phyloP scores from a whole-genome alignment of 2,888 invertebrate species.

The Xestia ashworthii region DNA sequence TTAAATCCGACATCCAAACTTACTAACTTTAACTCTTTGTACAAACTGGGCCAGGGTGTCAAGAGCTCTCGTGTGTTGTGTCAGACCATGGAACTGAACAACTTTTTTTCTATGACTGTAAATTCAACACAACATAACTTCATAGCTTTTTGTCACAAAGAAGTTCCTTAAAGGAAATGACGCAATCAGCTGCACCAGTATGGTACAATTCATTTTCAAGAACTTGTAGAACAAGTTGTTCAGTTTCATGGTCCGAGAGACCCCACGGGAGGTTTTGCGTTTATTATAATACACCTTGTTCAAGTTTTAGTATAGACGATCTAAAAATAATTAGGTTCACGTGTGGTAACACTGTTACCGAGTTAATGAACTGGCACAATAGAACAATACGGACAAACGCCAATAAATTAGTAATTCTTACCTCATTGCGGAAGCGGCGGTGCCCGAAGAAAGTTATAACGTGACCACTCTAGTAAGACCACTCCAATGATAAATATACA shows the following conservation, averaged over 20 bases:
- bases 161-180: too few species aligned
- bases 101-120: too few species aligned
- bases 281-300: not conserved
- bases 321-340: conserved; percentile 36
- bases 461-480: conserved; percentile 70
- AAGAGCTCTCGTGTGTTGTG: too few species aligned
- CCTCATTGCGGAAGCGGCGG: conserved; percentile 73
- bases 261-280: too few species aligned
- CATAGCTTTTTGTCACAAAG: too few species aligned
- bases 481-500: conserved; percentile 48
- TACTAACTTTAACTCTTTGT: not conserved
- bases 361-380: conserved; percentile 75
- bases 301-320: not conserved
- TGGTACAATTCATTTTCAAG: too few species aligned
- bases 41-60: not conserved
- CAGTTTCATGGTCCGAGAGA: too few species aligned
- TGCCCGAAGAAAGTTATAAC: conserved; percentile 69
- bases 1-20: not conserved
- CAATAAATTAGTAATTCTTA: conserved; percentile 75
- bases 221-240: too few species aligned
- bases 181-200: too few species aligned
- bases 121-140: too few species aligned
- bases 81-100: too few species aligned
- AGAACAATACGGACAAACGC: conserved; percentile 71
- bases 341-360: conserved; percentile 63